A percentile compares a stretch with the other conserved stretches of the same genome.
These are phyloP conservation scores for Microtus pennsylvanicus DNA, from an alignment of 2,113 vertebrate genomes.

Conservation along the genomic window DNA sequence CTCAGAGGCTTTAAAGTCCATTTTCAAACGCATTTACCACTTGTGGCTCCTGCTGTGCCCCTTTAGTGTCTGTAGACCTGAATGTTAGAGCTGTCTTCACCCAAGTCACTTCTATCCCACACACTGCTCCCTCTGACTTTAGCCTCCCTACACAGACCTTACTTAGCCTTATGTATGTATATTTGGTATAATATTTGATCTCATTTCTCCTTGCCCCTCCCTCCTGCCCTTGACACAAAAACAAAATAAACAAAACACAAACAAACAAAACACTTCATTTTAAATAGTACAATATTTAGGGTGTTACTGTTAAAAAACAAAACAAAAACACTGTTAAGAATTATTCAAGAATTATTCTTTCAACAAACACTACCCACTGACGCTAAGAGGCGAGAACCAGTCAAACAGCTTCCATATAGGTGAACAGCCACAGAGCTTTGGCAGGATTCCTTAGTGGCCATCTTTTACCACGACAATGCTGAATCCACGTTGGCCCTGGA, in stretches of 20 bases:
- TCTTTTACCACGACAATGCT: background rate
- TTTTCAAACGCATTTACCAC: slow-evolving; percentile 32
- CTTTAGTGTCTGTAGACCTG: background rate
- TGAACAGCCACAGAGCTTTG: background rate
- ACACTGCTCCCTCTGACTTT: background rate
- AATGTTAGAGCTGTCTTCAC: too few relatives aligned
- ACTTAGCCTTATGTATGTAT: background rate
- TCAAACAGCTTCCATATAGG: background rate
- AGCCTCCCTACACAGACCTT: background rate
- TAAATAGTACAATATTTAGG: slow-evolving; percentile 3
- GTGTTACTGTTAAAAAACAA: slow-evolving; percentile 35
- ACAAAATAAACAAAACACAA: background rate
- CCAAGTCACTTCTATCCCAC: background rate
- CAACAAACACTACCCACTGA: slow-evolving; percentile 1
- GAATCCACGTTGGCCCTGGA: background rate
- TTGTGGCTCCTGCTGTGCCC: background rate
- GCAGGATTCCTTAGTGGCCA: background rate
- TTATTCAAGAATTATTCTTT: slow-evolving; percentile 6
- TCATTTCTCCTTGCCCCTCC: background rate
- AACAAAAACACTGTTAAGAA: background rate
- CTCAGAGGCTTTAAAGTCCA: background rate
- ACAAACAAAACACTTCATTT: background rate
- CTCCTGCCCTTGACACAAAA: background rate
- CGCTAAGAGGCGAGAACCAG: background rate
- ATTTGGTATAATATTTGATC: slow-evolving; percentile 19